Evolutionary conservation across 92 coral and sea anemone species (phyloP).

Genomic region (Galaxea fascicularis): DNA sequence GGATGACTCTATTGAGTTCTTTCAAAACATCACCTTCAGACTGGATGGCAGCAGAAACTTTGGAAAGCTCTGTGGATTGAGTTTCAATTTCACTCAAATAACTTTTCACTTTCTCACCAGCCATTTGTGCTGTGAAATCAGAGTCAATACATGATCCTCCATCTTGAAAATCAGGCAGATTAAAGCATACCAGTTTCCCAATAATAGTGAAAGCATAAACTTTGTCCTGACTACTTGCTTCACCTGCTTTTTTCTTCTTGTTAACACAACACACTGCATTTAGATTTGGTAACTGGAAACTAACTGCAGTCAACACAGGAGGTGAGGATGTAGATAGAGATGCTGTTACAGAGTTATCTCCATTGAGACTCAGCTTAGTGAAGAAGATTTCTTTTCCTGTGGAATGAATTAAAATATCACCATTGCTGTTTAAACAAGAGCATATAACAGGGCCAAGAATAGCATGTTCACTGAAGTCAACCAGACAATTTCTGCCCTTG

Average conservation of each 20-base stretch:
- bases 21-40: slow-evolving; percentile 52
- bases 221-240: slow-evolving; percentile 13
- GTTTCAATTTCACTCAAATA: slow-evolving; percentile 37
- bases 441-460: slow-evolving; percentile 70
- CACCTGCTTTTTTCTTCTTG: slow-evolving; percentile 15
- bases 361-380: slow-evolving; percentile 27
- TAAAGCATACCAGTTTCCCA: slow-evolving; percentile 56
- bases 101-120: slow-evolving; percentile 64
- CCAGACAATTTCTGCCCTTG: not conserved
- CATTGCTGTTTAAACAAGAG: slow-evolving; percentile 40
- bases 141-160: slow-evolving; percentile 1
- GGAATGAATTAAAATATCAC: slow-evolving; percentile 56
- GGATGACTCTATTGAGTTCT: slow-evolving; percentile 59
- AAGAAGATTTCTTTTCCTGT: slow-evolving; percentile 69
- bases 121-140: slow-evolving; percentile 47
- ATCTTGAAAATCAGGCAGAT: slow-evolving; percentile 28
- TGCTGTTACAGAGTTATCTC: not conserved
- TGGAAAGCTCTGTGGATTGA: slow-evolving; percentile 29
- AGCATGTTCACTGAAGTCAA: slow-evolving; percentile 30
- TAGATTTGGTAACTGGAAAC: slow-evolving; percentile 48
- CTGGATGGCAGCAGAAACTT: slow-evolving; percentile 25
- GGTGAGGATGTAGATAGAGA: not conserved
- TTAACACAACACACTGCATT: slow-evolving; percentile 29
- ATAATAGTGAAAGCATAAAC: slow-evolving; percentile 34
- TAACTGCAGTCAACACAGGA: not conserved